phyloP scores from a whole-genome alignment of 2,113 vertebrate genomes.

The Calonectris borealis region DNA sequence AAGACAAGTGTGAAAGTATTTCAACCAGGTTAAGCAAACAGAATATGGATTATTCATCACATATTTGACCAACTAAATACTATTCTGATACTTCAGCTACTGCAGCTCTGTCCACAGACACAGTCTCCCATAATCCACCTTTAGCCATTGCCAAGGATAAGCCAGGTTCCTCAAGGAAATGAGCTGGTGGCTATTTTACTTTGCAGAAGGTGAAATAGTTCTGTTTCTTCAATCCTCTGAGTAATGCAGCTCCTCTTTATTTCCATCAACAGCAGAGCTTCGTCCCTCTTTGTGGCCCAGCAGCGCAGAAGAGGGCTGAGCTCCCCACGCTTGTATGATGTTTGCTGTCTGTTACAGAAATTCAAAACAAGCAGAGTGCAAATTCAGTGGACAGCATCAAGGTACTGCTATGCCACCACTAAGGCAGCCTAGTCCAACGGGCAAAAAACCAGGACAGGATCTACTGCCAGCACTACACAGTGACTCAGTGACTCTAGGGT shows the following conservation, averaged over 20 bases:
- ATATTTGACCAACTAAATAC: not conserved
- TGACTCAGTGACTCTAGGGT: not conserved
- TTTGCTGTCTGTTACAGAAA: not conserved
- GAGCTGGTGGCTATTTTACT: not conserved
- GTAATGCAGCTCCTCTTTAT: constrained; percentile 36
- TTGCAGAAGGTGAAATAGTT: constrained; percentile 4
- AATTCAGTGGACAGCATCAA: not conserved
- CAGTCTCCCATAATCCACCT: not conserved
- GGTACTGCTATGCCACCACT: not conserved
- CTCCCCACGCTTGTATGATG: not conserved
- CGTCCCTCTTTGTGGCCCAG: not conserved
- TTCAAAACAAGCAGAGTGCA: not conserved
- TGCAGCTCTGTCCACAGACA: not conserved
- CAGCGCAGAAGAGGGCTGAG: not conserved
- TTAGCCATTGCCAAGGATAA: not conserved
- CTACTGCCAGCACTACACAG: not conserved
- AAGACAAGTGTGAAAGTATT: not conserved
- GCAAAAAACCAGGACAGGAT: not conserved
- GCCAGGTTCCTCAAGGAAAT: not conserved
- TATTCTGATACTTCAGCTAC: not conserved
- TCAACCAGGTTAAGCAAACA: not conserved
- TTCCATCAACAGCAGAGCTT: constrained; percentile 62
- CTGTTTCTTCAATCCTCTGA: constrained; percentile 38
- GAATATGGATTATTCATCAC: not conserved
- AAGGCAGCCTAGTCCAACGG: fast-evolving